Conservation (phyloP, 1,140 invertebrate species). For the Neomicropteryx cornuta region DNA sequence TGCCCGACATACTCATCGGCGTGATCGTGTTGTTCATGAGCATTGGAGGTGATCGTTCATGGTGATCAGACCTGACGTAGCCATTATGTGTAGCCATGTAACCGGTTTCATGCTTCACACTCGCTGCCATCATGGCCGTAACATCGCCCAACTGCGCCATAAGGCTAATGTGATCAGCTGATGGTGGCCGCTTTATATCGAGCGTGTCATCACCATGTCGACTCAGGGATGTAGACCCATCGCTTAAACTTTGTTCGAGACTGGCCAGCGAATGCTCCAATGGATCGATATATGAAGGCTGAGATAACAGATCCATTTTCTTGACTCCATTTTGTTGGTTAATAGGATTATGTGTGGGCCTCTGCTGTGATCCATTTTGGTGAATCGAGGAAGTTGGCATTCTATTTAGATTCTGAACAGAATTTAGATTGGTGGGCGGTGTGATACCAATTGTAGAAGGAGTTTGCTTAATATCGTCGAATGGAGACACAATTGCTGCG, state of each 20-base stretch:
- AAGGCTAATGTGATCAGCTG: constrained; percentile 23
- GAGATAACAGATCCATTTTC: constrained; percentile 28
- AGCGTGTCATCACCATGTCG: constrained; percentile 23
- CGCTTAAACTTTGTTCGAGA: constrained; percentile 45
- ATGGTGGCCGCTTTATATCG: constrained; percentile 8
- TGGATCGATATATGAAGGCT: constrained; percentile 41
- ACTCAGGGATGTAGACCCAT: constrained; percentile 27
- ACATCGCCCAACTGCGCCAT: constrained; percentile 33
- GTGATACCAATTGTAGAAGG: too few relatives aligned
- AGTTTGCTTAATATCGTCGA: too few relatives aligned
- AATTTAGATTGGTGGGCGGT: too few relatives aligned
- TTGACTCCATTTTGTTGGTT: constrained; percentile 28
- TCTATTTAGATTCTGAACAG: too few relatives aligned
- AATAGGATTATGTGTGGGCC: constrained; percentile 16
- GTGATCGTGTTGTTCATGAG: constrained; percentile 42
- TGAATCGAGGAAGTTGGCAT: constrained; percentile 7
- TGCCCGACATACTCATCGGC: constrained; percentile 33
- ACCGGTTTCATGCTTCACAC: constrained; percentile 26
- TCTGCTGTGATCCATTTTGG: too few relatives aligned
- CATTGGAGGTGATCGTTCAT: constrained; percentile 25
- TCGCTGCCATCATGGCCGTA: constrained; percentile 30
- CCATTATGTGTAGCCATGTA: constrained; percentile 36
- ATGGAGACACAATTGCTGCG: too few relatives aligned
- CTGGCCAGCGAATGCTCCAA: constrained; percentile 53
- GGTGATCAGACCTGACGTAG: constrained; percentile 37